Conservation (phyloP, 2,113 vertebrate species). For the Dicerorhinus sumatrensis region DNA sequence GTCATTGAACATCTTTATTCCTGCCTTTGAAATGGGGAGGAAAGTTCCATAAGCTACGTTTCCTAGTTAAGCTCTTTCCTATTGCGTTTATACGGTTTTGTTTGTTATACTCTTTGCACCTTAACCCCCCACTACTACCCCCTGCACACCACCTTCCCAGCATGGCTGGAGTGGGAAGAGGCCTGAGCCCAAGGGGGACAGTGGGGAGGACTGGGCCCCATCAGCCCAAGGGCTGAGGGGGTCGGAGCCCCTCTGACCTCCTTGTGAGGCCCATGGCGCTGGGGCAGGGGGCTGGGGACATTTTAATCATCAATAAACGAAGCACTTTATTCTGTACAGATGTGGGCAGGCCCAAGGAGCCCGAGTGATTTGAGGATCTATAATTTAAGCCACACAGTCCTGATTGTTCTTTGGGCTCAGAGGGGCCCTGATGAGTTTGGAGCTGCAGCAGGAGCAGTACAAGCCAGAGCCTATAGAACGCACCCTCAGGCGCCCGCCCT, state of each 20-base stretch:
- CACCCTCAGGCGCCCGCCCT: neutral
- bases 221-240: conserved; percentile 58
- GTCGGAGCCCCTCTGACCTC: conserved; percentile 81
- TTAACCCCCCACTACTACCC: conserved; percentile 62
- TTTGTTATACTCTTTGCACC: conserved; percentile 80
- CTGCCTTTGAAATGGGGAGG: conserved; percentile 48
- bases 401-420: conserved; percentile 78
- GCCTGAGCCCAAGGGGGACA: neutral
- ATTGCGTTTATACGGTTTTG: conserved; percentile 70
- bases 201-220: neutral
- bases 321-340: conserved; percentile 92
- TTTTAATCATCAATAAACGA: conserved; percentile 88
- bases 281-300: conserved; percentile 75
- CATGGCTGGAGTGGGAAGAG: conserved; percentile 61
- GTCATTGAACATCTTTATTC: conserved; percentile 63
- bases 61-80: conserved; percentile 68
- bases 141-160: conserved; percentile 48
- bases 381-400: conserved; percentile 11
- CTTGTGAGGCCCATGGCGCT: conserved; percentile 56
- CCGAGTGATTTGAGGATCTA: conserved; percentile 77
- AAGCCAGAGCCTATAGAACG: neutral
- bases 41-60: conserved; percentile 73
- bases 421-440: conserved; percentile 33
- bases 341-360: conserved; percentile 74
- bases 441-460: neutral